Evolutionary conservation across 2,113 vertebrate genomes (phyloP), one percentile per base, ranked within the genome.

Genomic region (Isichthys henryi): DNA sequence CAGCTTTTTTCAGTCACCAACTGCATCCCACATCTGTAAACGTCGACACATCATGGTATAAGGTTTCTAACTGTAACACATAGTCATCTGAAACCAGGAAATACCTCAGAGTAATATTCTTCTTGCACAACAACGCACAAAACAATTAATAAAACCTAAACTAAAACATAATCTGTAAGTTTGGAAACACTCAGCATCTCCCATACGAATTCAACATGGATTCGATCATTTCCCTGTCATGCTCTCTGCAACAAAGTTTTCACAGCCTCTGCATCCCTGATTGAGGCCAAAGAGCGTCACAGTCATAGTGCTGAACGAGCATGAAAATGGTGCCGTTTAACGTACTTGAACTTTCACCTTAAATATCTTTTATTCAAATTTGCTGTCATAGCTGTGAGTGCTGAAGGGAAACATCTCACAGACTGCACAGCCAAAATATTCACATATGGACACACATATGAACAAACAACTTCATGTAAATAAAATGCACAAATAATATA

Each of bases 21-120:
- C 50, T 17, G 31, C 85, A 87, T 53, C 46, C 85, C 85, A 87
- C 85, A 56, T 87, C 53, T 53, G 85, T 87, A 39, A 87, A 87
- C 85, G 56, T 23, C 4, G 7, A 53, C n/a, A 86, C n/a, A n/a
- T 15, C 17, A 31, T 2, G 21, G 48, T 50, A 13, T 52, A 35
- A 35, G 17, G 50, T 35, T 15, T 35, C 27, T 21, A 53, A 27
- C n/a, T 5, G 27, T 23, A 53, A 56, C 50, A 5, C 13, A 8
- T 56, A 50, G 31, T 53, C 50, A 87, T 87, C 49, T 48, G 48
- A 13, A 87, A 39, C 31, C 5, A 48, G 23, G 50, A 87, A 31
- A 53, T 43, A 56, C 27, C 85, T 35, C 27, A 35, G 21, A 5
- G 2, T 35, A 86, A 53, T 35, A 15, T 17, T 17, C 27, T 17